phyloP scores from a whole-genome alignment of 2,797 vertebrate genomes.

The Sparus aurata region DNA sequence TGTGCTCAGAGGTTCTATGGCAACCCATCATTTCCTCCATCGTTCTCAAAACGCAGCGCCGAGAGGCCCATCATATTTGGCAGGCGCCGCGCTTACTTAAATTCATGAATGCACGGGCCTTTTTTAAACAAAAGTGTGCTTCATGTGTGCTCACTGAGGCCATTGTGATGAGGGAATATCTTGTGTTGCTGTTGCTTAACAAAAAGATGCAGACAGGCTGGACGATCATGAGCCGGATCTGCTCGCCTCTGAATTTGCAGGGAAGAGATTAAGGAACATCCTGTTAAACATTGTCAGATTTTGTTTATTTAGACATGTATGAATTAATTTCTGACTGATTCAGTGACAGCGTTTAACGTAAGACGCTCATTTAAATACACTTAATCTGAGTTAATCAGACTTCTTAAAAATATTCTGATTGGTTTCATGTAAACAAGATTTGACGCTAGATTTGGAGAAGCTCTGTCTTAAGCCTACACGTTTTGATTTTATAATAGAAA shows the following conservation, averaged over 20 bases:
- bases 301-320: conserved; percentile 1
- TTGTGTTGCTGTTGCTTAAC: conserved; percentile 13
- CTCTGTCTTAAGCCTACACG: background rate
- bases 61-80: conserved; percentile 32
- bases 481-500: background rate
- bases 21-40: conserved; percentile 62
- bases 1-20: conserved; percentile 68
- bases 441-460: background rate
- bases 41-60: conserved; percentile 49
- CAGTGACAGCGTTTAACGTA: conserved; percentile 18
- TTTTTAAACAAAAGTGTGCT: conserved; percentile 24
- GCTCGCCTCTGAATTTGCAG: conserved; percentile 19
- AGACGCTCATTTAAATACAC: background rate
- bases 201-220: conserved; percentile 37
- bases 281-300: conserved; percentile 18
- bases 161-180: conserved; percentile 33
- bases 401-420: background rate
- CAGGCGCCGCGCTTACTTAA: conserved; percentile 32
- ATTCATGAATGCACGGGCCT: conserved; percentile 51
- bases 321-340: background rate
- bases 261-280: conserved; percentile 14
- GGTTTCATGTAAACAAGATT: conserved; percentile 2
- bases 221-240: conserved; percentile 4
- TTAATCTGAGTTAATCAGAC: conserved; percentile 1
- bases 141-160: conserved; percentile 21